These are phyloP conservation scores for Delia radicum DNA, from an alignment of 1,140 invertebrate species.

Conservation along the genomic window DNA sequence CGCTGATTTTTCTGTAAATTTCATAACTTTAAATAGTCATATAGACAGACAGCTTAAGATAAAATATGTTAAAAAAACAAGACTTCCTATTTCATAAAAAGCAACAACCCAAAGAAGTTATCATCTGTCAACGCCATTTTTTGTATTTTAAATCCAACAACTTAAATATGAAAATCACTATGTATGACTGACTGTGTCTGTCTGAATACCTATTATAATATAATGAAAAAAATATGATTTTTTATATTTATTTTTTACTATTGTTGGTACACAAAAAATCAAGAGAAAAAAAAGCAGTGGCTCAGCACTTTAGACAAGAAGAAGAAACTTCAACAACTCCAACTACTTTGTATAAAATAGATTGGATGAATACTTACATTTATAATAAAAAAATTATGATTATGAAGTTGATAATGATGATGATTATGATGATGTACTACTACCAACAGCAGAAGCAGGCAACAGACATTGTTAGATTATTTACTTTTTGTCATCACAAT, in stretches of 20 bases:
- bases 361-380: not conserved
- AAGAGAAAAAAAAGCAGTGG: not conserved
- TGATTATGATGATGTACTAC: not conserved
- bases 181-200: not conserved
- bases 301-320: not conserved
- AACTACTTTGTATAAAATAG: not conserved
- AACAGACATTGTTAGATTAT: not conserved
- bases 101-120: not conserved
- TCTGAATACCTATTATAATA: not conserved
- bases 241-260: not conserved
- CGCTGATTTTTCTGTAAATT: not conserved
- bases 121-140: not conserved
- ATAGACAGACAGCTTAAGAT: not conserved
- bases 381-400: not conserved
- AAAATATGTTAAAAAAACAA: not conserved
- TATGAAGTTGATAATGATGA: not conserved
- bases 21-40: not conserved
- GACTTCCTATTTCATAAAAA: not conserved
- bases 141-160: not conserved
- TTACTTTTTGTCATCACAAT: not conserved
- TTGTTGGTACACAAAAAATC: not conserved
- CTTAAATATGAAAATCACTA: not conserved
- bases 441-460: too few species aligned
- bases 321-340: not conserved
- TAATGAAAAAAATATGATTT: not conserved